Evolutionary conservation across 2,888 invertebrate genomes (phyloP).

Genomic region (Prosapia bicincta): DNA sequence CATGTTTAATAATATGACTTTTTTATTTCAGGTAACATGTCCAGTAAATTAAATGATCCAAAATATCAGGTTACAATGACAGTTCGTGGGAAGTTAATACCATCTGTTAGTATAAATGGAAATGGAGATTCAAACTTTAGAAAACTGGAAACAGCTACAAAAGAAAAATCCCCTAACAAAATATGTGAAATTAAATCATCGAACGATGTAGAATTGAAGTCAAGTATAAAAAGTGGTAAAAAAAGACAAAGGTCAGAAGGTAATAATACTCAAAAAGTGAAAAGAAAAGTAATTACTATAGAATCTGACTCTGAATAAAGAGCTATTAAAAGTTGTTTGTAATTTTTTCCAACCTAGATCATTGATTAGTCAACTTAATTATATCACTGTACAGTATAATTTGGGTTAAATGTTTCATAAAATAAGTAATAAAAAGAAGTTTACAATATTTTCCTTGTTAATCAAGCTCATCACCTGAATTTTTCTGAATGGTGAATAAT

Average conservation of each 20-base stretch:
- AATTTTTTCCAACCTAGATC: too few relatives aligned
- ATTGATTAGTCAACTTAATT: too few relatives aligned
- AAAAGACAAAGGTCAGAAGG: background rate
- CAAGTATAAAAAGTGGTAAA: background rate
- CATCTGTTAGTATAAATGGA: background rate
- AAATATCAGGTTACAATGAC: conserved; percentile 22
- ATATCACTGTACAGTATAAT: too few relatives aligned
- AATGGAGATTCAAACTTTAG: background rate
- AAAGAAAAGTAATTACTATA: conserved; percentile 10
- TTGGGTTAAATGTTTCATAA: too few relatives aligned
- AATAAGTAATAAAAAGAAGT: too few relatives aligned
- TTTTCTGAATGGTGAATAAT: too few relatives aligned
- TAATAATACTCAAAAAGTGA: background rate
- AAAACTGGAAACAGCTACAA: background rate
- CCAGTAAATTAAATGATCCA: conserved; percentile 16
- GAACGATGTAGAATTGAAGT: background rate
- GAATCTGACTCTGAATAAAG: conserved; percentile 20
- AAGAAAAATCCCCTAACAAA: background rate
- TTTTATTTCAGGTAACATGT: conserved; percentile 16
- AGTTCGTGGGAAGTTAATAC: conserved; percentile 9
- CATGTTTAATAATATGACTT: too few relatives aligned
- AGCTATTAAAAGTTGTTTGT: too few relatives aligned
- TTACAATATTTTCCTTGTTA: too few relatives aligned
- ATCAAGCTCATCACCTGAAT: too few relatives aligned
- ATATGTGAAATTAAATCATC: background rate